Conservation (phyloP, 2,797 vertebrate species). For the Morelia viridis region DNA sequence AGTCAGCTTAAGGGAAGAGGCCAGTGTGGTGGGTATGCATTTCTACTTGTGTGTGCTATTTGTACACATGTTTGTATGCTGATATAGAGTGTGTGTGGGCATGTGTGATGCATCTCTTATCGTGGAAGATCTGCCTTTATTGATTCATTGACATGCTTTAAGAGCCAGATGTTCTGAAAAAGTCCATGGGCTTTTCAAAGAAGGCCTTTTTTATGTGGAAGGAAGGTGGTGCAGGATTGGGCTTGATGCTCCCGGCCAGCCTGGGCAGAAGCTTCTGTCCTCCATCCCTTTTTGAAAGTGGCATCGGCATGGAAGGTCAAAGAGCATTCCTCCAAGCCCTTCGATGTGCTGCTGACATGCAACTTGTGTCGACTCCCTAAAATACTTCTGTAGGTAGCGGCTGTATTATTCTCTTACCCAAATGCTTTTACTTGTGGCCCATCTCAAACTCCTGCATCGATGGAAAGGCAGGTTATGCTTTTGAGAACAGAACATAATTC, state of each 20-base stretch:
- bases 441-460: not conserved
- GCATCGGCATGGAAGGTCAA: not conserved
- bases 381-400: not conserved
- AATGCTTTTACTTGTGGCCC: not conserved
- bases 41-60: constrained; percentile 30
- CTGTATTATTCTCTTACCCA: not conserved
- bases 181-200: too few species aligned
- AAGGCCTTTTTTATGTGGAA: too few species aligned
- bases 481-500: not conserved
- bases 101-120: not conserved
- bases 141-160: not conserved
- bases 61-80: accelerated
- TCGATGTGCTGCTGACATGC: not conserved
- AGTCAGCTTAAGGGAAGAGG: constrained; percentile 21
- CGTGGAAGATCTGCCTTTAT: not conserved
- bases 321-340: accelerated
- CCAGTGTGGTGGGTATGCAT: not conserved
- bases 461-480: not conserved
- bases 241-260: not conserved
- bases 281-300: not conserved
- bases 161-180: not conserved
- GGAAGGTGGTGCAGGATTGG: too few species aligned
- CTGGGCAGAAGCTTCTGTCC: not conserved
- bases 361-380: not conserved
- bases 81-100: not conserved